Conservation (phyloP, 2,797 vertebrate species). For the Hylomyscus alleni region DNA sequence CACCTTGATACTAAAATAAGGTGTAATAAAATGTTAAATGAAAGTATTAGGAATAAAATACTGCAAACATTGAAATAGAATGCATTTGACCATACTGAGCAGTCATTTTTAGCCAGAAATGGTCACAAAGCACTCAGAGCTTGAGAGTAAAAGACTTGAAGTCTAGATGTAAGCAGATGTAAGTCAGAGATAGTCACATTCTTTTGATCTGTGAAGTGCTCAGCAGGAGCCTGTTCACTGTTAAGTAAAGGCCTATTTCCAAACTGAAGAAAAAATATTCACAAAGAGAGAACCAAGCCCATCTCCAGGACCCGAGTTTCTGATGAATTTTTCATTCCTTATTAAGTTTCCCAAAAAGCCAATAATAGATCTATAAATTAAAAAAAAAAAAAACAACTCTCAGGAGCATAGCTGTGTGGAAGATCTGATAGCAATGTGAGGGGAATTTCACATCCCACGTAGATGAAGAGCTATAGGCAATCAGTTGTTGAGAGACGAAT, state of each 20-base stretch:
- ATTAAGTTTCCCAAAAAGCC: neutral
- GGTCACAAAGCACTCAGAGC: neutral
- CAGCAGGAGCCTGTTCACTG: neutral
- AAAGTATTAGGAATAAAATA: conserved; percentile 46
- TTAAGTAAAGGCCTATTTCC: neutral
- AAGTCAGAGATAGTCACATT: neutral
- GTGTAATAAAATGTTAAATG: conserved; percentile 60
- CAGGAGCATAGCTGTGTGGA: neutral
- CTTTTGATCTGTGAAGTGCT: neutral
- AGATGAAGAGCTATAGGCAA: neutral
- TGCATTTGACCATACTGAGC: conserved; percentile 4
- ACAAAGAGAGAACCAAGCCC: neutral
- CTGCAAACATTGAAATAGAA: conserved; percentile 24
- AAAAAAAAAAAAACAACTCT: conserved; percentile 44
- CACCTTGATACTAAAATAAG: conserved; percentile 51
- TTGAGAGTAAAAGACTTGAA: neutral
- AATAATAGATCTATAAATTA: neutral
- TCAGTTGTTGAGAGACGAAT: neutral
- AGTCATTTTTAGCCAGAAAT: conserved; percentile 41
- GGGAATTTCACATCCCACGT: neutral
- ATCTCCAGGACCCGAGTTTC: neutral
- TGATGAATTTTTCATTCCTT: conserved; percentile 26
- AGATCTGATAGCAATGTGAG: neutral
- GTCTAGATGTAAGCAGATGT: neutral
- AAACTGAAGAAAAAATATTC: neutral